A percentile compares a stretch with the other conserved stretches of the same genome.
These are phyloP conservation scores for Remorina albescens DNA, from an alignment of 2,797 vertebrate genomes.

Conservation along the genomic window DNA sequence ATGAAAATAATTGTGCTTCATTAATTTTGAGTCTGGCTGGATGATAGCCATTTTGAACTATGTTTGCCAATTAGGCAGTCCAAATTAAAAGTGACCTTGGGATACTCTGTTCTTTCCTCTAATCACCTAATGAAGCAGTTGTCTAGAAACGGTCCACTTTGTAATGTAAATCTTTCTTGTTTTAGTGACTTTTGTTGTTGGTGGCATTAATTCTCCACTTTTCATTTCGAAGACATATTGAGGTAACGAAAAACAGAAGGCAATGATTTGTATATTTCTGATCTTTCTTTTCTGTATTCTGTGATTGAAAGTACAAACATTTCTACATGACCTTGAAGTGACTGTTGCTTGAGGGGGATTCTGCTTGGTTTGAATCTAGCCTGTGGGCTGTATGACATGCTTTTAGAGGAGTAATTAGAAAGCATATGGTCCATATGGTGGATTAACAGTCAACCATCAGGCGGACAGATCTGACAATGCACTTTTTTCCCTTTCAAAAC, in stretches of 20 bases:
- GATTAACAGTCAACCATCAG: slow-evolving; percentile 31
- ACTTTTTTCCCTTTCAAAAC: neutral
- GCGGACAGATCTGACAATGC: slow-evolving; percentile 9
- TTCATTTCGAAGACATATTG: slow-evolving; percentile 55
- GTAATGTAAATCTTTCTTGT: slow-evolving; percentile 87
- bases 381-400: slow-evolving; percentile 39
- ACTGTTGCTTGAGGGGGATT: slow-evolving; percentile 38
- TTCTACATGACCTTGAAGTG: slow-evolving; percentile 63
- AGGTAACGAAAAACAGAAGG: slow-evolving; percentile 29
- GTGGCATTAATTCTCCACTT: slow-evolving; percentile 69
- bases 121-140: slow-evolving; percentile 92
- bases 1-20: slow-evolving; percentile 99
- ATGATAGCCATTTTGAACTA: slow-evolving; percentile 98
- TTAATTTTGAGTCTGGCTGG: slow-evolving; percentile 96
- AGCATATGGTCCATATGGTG: slow-evolving; percentile 19
- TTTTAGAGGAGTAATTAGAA: slow-evolving; percentile 41
- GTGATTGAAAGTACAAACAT: slow-evolving; percentile 48
- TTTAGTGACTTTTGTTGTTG: slow-evolving; percentile 66
- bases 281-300: slow-evolving; percentile 52
- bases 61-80: slow-evolving; percentile 98
- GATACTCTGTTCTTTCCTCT: slow-evolving; percentile 90
- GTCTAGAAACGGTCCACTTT: slow-evolving; percentile 87
- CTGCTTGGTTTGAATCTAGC: slow-evolving; percentile 46
- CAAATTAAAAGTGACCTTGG: slow-evolving; percentile 99
- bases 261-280: slow-evolving; percentile 42